Base-by-base conservation (phyloP, 2,888 invertebrate species). In the Yponomeuta plumbellus region DNA sequence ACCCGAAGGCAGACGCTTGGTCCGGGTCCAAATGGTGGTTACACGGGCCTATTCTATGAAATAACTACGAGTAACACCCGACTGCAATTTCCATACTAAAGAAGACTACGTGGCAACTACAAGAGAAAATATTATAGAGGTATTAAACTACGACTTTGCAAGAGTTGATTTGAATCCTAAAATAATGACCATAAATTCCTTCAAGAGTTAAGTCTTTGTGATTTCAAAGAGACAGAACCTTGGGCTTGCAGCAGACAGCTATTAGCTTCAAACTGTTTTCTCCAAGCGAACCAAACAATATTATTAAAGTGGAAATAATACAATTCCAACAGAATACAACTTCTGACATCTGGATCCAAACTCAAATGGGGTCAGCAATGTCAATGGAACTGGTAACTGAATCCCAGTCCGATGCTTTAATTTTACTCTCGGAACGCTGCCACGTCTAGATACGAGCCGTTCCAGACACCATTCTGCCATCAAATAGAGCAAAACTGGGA, bases 1-100 rank as follows among this genome's bases (percentile, higher is more conserved):
- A 76, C 77, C 76, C 78, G 78, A 80, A 82, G 80, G 83, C 81
- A 71, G 69, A 74, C 71, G 68, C 76, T 85, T 88, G 88, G 88
- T 82, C 72, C 75, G 69, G 72, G 65, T 81, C 88, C 88, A 88
- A 89, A 86, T 86, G 81, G 83, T 22, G 63, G 21, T 71, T 69
- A 74, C 68, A 40, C 21, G 39, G 34, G 21, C 44, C 63, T 20
- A 63, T 63, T 44, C 44, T 21, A 44, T 21, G 59, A 57, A 34
- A 34, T 34, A 34, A 34, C 34, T 8, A 34, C 34, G 34, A 34
- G 34, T 34, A 34, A 34, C 34, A 8, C 5, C 34, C 34, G 34
- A 6, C 8, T 8, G 8, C 8, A 34, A 8, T 34, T 34, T 34
- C 34, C 34, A 34, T 8, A 34, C 34, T 34, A 10, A 5, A 34